Percentiles rank a stretch among this genome's conserved stretches.
phyloP scores from a whole-genome alignment of 2,888 invertebrate species.

The Bursaphelenchus okinawaensis region DNA sequence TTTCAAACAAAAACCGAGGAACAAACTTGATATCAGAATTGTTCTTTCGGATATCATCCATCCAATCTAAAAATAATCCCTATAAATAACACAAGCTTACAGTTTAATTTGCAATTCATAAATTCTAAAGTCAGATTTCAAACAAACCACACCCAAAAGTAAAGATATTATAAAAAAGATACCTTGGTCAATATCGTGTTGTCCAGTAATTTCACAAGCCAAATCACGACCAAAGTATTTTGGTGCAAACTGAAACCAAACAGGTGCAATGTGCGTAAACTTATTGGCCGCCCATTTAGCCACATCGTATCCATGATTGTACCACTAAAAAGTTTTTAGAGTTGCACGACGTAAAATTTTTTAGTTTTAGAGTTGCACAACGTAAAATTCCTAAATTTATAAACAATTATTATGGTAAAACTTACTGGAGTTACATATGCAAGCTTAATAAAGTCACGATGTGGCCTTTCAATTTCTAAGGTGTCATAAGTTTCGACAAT shows the following conservation, averaged over 20 bases:
- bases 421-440: slow-evolving; percentile 38
- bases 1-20: slow-evolving; percentile 82
- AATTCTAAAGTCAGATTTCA: too few species aligned
- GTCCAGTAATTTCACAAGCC: slow-evolving; percentile 59
- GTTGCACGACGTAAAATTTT: not conserved
- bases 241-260: slow-evolving; percentile 76
- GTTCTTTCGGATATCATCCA: slow-evolving; percentile 36
- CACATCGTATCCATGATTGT: slow-evolving; percentile 83
- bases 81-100: too few species aligned
- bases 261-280: slow-evolving; percentile 83
- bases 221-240: not conserved
- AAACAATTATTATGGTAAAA: not conserved
- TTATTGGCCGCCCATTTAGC: slow-evolving; percentile 80
- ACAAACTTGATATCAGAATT: slow-evolving; percentile 62
- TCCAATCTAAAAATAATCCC: slow-evolving; percentile 45
- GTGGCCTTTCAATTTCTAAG: slow-evolving; percentile 3
- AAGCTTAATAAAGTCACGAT: slow-evolving; percentile 22
- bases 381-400: not conserved
- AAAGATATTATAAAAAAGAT: not conserved
- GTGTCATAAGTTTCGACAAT: slow-evolving; percentile 6
- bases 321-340: slow-evolving; percentile 74
- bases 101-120: too few species aligned
- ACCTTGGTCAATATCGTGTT: slow-evolving; percentile 62
- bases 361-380: not conserved
- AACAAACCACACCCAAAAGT: too few species aligned